Conservation (phyloP, 2,797 vertebrate genomes). For the Glyptemys insculpta region DNA sequence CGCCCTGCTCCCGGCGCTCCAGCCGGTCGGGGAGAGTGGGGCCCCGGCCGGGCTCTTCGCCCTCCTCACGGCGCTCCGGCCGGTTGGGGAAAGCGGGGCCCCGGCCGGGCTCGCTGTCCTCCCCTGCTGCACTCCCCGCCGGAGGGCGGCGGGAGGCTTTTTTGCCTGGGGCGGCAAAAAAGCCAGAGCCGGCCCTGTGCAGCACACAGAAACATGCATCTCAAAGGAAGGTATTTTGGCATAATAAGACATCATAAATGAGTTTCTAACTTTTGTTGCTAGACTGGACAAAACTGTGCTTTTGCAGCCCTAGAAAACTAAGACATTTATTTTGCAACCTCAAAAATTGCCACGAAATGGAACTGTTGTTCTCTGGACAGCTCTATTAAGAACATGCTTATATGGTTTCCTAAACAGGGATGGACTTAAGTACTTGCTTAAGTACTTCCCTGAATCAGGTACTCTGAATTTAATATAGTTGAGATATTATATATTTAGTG, state of each 20-base stretch:
- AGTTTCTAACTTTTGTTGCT: neutral
- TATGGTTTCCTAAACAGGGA: neutral
- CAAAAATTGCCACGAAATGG: neutral
- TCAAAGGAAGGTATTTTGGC: neutral
- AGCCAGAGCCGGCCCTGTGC: no score
- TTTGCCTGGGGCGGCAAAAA: no score
- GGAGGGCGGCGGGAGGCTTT: no score
- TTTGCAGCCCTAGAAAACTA: neutral
- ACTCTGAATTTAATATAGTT: neutral
- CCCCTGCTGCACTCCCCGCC: no score
- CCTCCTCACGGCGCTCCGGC: no score
- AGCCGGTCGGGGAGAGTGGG: no score
- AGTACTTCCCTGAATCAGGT: neutral
- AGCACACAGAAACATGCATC: neutral
- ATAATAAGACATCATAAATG: neutral
- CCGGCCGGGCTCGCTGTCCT: no score
- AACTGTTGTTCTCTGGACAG: neutral
- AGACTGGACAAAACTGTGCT: neutral
- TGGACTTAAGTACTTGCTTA: neutral
- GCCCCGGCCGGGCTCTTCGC: no score
- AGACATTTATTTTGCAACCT: neutral
- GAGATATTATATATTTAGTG: neutral
- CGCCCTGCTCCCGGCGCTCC: no score
- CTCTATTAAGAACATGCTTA: no score
- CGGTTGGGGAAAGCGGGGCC: no score